Evolutionary conservation across 1,140 invertebrate species (phyloP), one percentile per base, ranked within the genome.

Genomic region (Ostrea edulis): DNA sequence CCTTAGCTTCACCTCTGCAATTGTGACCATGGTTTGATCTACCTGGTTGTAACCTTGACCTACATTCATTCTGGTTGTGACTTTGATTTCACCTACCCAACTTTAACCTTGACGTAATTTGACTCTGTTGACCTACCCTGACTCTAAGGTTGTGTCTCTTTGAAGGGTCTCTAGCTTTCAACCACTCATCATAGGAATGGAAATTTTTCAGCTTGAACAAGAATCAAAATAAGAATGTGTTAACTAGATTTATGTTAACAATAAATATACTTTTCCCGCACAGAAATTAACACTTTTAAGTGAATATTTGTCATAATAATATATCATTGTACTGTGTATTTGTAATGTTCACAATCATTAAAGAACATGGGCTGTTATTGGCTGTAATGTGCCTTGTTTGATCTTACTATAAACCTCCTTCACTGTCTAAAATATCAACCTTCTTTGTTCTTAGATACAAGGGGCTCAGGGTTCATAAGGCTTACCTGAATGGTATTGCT

Each of bases 121-220:
- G 17, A 62, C n/a, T 7, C 14, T 62, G 55, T 62, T 81, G 25
- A 65, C 83, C 77, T 86, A 90, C 89, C 82, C 89, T 82, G 35
- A 71, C 86, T 11, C 89, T 25, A n/a, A 86, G 84, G 53, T 90
- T 90, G 25, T 83, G 89, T 35, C 85, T 83, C 83, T 90, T 90
- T 82, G 71, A 86, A 53, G 87, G 89, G 86, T 88, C 85, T 84
- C 89, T 86, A 0, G 84, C 85, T 81, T 90, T 90, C 53, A 86
- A 81, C 89, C 89, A 90, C 9, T 90, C 89, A 65, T 90, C 89
- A 29, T 90, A 90, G 8, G 89, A 88, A 86, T 90, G 89, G 53
- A 90, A 90, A 22, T 90, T 90, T 55, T 83, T 86, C 29, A 90
- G 51, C 89, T 90, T 20, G 20, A 62, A 62, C 55, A 17, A 62